phyloP scores from a whole-genome alignment of 2,113 vertebrate species.

The Oenanthe melanoleuca region DNA sequence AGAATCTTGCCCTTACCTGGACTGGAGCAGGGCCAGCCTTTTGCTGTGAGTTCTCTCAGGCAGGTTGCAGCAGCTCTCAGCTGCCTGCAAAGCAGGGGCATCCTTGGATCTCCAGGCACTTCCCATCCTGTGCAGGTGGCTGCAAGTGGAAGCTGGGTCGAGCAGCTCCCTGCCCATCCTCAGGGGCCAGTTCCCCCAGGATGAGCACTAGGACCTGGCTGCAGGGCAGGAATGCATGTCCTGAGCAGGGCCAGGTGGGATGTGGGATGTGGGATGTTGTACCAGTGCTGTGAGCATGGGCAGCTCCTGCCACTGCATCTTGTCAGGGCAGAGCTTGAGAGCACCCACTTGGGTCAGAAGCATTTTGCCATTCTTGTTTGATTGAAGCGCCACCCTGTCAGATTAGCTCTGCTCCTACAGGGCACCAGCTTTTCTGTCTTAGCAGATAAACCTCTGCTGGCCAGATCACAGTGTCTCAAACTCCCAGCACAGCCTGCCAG shows the following conservation, averaged over 20 bases:
- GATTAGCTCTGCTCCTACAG: neutral
- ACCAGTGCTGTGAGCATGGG: accelerated
- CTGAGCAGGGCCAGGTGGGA: accelerated
- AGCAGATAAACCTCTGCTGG: neutral
- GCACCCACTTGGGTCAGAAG: neutral
- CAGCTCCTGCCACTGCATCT: neutral
- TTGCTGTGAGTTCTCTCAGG: neutral
- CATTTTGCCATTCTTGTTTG: neutral
- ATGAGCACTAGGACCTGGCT: neutral
- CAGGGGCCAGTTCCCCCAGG: neutral
- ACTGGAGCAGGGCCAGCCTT: neutral
- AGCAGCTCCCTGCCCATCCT: neutral
- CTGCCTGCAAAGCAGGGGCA: neutral
- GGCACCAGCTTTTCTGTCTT: conserved; percentile 27
- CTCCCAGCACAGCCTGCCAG: neutral
- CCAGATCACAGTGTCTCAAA: neutral
- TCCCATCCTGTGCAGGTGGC: accelerated
- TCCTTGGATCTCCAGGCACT: neutral
- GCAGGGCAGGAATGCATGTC: accelerated
- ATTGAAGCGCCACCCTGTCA: neutral
- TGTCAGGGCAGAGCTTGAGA: neutral
- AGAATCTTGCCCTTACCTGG: neutral
- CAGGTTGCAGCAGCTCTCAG: neutral
- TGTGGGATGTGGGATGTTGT: accelerated
- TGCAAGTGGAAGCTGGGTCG: neutral